Base-by-base conservation (phyloP, 2,888 invertebrate genomes). In the Nomada lathburiana region DNA sequence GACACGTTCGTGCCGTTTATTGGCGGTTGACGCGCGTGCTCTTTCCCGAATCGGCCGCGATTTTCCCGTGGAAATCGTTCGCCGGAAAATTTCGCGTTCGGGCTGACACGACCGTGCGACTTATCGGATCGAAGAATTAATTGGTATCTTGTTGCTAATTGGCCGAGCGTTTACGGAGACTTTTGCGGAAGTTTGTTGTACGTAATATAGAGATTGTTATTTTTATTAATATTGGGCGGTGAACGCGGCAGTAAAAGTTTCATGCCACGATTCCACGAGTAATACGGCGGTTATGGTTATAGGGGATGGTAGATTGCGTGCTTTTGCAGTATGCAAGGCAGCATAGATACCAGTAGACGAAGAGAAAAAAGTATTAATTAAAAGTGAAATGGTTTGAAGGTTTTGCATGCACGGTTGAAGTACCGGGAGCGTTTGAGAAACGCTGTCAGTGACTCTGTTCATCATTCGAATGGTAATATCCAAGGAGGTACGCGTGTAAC, bases 61-160 rank as follows among this genome's bases (percentile, higher is more conserved):
- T 63, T 70, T 55, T 55, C 55, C 63, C 18, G 47, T 42, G 70
- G 23, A 9, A 55, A 68, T 63, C 67, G 53, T 50, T 1, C 50
- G 11, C 13, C n/a, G 67, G 50, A 76, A 68, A 68, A 44, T 63
- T 68, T 63, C 4, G 2, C 64, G 44, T 53, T 64, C 44, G n/a
- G 23, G 16, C 16, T 7, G n/a, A 5, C 29, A 20, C 26, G 44
- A 2, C 26, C 9, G 16, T 67, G 47, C 75, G 44, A 26, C 23
- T 59, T 42, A 20, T 29, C 42, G 47, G 57, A 57, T 52, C 72
- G 47, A 29, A 23, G 36, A 73, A 74, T 63, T 60, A 76, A 65
- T 64, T 42, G 55, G 3, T 29, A 36, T 13, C 42, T 62, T 13
- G 59, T 3, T 53, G 59, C 53, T 80, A 70, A 77, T 80, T 70